Evolutionary conservation across 1,140 invertebrate genomes (phyloP).

Genomic region (Conopomorpha cramerella): DNA sequence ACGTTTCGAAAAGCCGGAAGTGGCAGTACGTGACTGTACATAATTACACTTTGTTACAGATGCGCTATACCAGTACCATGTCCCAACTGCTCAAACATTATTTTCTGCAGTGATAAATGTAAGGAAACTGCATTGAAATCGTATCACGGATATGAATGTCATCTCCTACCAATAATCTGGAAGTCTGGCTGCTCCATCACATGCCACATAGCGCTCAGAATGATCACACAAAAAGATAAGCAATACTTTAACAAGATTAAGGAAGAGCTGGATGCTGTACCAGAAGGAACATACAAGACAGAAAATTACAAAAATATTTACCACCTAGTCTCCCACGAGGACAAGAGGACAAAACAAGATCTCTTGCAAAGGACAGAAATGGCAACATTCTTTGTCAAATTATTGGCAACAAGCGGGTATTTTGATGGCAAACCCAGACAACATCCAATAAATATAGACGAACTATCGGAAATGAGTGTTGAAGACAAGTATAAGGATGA

Average conservation of each 20-base stretch:
- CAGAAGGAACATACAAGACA: conserved; percentile 41
- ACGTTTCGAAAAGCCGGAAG: too few relatives aligned
- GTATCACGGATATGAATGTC: conserved; percentile 83
- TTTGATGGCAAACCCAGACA: conserved; percentile 62
- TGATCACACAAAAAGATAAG: conserved; percentile 74
- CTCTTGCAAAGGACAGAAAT: conserved; percentile 82
- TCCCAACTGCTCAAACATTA: conserved; percentile 72
- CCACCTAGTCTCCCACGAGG: conserved; percentile 73
- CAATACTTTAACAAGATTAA: conserved; percentile 66
- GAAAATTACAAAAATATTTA: conserved; percentile 73
- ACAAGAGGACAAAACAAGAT: conserved; percentile 73
- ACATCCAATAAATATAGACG: conserved; percentile 14
- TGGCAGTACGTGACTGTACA: too few relatives aligned
- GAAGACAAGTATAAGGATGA: conserved; percentile 47
- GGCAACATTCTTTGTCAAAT: conserved; percentile 77
- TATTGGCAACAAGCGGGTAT: conserved; percentile 74
- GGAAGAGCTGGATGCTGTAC: conserved; percentile 50
- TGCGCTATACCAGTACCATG: conserved; percentile 73
- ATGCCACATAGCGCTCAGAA: conserved; percentile 80
- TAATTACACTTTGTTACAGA: conserved; percentile 29
- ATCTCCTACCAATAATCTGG: conserved; percentile 72
- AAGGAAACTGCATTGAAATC: conserved; percentile 66
- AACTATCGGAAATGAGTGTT: conserved; percentile 37
- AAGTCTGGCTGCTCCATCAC: conserved; percentile 80
- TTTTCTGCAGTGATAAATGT: conserved; percentile 83